These are phyloP conservation scores for Pollimyrus isidori DNA, from an alignment of 2,113 vertebrate genomes.

Conservation along the genomic window DNA sequence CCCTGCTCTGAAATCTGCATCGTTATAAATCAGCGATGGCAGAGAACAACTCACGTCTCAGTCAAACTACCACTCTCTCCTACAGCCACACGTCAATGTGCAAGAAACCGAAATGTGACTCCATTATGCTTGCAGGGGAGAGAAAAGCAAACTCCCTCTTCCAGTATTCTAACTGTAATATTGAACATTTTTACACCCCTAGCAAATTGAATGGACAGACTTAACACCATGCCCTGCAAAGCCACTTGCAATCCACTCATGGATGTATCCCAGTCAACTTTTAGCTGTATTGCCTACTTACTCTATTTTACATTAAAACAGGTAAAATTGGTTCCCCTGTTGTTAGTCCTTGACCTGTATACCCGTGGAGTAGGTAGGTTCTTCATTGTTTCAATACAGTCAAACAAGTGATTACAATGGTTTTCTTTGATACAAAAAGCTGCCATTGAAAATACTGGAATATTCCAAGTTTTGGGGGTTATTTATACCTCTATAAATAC, in stretches of 20 bases:
- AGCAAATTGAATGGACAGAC: neutral
- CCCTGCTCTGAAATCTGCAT: slow-evolving; percentile 48
- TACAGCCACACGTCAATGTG: neutral
- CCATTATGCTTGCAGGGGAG: neutral
- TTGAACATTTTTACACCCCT: neutral
- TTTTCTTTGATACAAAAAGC: neutral
- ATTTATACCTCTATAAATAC: slow-evolving; percentile 2
- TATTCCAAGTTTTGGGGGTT: neutral
- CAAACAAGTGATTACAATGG: neutral
- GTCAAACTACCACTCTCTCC: neutral
- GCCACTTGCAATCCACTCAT: neutral
- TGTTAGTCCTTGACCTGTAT: neutral
- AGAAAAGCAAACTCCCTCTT: neutral
- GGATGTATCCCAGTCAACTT: neutral
- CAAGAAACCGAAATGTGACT: neutral
- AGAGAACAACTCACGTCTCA: neutral
- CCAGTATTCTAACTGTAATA: neutral
- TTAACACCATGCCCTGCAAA: neutral
- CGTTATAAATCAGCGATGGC: neutral
- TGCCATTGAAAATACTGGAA: too few relatives aligned
- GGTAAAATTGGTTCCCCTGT: neutral
- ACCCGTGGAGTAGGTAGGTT: neutral
- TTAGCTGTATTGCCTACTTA: neutral
- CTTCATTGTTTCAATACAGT: neutral
- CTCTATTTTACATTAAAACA: neutral